A percentile compares a stretch with the other conserved stretches of the same genome.
phyloP scores from a whole-genome alignment of 2,113 vertebrate species.

The Bubo scandiacus region DNA sequence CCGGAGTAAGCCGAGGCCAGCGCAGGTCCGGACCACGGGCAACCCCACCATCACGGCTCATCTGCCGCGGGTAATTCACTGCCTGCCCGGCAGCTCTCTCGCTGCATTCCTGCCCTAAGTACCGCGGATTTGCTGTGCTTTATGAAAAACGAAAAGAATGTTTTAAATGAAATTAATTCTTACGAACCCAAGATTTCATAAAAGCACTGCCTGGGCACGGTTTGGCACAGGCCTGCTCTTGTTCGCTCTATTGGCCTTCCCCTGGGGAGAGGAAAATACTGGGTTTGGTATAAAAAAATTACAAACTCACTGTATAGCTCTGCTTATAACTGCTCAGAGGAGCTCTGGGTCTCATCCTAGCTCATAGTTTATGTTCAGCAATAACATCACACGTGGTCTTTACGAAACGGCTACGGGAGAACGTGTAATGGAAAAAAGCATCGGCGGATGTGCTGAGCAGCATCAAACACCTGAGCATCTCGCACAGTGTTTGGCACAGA shows the following conservation, averaged over 20 bases:
- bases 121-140: slow-evolving; percentile 77
- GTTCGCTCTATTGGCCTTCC: background rate
- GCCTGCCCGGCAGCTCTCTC: slow-evolving; percentile 38
- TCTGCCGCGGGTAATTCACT: background rate
- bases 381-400: background rate
- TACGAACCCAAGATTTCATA: slow-evolving; percentile 66
- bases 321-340: background rate
- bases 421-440: background rate
- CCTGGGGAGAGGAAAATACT: background rate
- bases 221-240: background rate
- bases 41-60: background rate
- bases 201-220: slow-evolving; percentile 58
- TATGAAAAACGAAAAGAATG: slow-evolving; percentile 81
- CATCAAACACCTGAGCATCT: background rate
- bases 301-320: background rate
- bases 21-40: background rate
- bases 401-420: background rate
- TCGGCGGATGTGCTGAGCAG: rapidly evolving
- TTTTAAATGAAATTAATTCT: slow-evolving; percentile 78
- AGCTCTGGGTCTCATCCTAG: background rate
- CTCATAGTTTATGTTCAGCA: background rate
- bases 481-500: rapidly evolving
- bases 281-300: background rate
- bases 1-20: background rate
- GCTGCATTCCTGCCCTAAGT: slow-evolving; percentile 68